Base-by-base conservation (phyloP, 2,113 vertebrate genomes). In the Fukomys damarensis region DNA sequence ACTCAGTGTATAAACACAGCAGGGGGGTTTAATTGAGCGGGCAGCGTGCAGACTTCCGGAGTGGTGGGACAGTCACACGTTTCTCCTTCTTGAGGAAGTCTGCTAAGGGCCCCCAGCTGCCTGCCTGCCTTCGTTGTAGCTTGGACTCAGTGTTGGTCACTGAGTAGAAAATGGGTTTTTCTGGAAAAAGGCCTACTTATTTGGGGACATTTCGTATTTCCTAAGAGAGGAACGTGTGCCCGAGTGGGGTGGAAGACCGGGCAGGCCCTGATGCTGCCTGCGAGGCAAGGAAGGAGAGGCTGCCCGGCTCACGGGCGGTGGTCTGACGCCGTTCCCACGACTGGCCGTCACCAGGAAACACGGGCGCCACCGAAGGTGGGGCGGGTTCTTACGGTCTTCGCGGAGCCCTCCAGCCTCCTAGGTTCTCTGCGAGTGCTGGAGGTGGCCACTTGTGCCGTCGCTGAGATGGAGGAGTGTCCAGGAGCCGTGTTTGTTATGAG, bases 1-100 rank as follows among this genome's bases (percentile, higher is more conserved):
- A 97, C 97, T 94, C 97, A 94, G 98, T 99, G 98, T 98, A 99
- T 98, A 99, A 99, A 98, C 98, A 99, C 98, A 98, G 91, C 98
- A 98, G 97, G 98, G 98, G 98, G 98, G 98, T 98, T 98, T 98
- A 98, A 98, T 98, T 98, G 98, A 98, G 98, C 96, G 87, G 83
- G 96, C 91, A 95, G 96, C 98, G 98, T 97, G 95, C 95, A 97
- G 98, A 97, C 87, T 41, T 70, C 89, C 96, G 93, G 95, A 96
- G 97, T 93, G 94, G 87, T 98, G 97, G 96, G 52, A 89, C n/a
- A 74, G 96, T 94, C 94, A 91, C 76, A 89, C 94, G 79, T 96
- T 89, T 52, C 46, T 52, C 76, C 49, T 96, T 32, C 28, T 98
- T 86, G 98, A 92, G 97, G 94, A 97, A 68, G 70, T 95, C 97